These are phyloP conservation scores for Pagetopsis macropterus DNA, from an alignment of 2,797 vertebrate genomes.

Conservation along the genomic window DNA sequence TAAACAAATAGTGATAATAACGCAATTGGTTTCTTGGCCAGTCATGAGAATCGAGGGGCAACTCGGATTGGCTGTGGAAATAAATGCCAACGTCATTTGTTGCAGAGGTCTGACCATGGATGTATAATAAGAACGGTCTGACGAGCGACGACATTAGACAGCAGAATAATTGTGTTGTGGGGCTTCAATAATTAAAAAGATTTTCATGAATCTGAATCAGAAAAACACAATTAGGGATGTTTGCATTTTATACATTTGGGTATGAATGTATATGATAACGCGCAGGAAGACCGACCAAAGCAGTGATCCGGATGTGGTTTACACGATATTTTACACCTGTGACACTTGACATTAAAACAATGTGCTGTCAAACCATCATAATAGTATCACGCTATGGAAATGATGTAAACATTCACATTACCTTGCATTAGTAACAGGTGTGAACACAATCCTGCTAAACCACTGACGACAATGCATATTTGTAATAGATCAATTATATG, in stretches of 20 bases:
- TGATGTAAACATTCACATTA: background rate
- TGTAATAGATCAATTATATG: background rate
- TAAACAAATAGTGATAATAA: slow-evolving; percentile 19
- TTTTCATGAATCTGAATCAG: too few species aligned
- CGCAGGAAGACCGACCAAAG: background rate
- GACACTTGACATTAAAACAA: too few species aligned
- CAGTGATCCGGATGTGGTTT: background rate
- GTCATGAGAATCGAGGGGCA: slow-evolving; percentile 58
- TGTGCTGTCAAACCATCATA: background rate
- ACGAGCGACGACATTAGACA: slow-evolving; percentile 30
- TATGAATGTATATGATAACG: background rate
- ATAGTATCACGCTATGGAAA: background rate
- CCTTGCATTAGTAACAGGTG: background rate
- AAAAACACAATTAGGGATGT: too few species aligned
- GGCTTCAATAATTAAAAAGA: background rate
- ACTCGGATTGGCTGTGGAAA: slow-evolving; percentile 64
- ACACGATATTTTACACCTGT: too few species aligned
- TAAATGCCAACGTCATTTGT: slow-evolving; percentile 79
- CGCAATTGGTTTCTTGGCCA: slow-evolving; percentile 48
- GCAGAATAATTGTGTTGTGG: slow-evolving; percentile 19
- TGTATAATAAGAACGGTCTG: slow-evolving; percentile 29
- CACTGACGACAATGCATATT: background rate
- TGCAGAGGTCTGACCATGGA: slow-evolving; percentile 62
- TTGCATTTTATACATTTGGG: background rate
- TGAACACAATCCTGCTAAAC: background rate